Conservation (phyloP, 2,888 invertebrate genomes). For the Tenthredo amoena region DNA sequence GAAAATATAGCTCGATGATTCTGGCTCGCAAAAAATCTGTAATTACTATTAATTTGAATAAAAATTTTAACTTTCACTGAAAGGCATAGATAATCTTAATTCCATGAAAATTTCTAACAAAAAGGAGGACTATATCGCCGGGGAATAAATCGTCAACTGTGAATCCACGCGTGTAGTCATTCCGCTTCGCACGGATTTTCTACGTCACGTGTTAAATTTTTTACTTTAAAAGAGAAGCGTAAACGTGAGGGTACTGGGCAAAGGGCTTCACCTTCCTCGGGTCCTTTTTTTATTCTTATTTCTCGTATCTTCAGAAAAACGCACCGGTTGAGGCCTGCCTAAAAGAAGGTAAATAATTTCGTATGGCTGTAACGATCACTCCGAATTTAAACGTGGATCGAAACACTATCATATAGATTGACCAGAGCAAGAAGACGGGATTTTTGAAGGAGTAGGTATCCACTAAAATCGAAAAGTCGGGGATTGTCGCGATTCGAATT, state of each 20-base stretch:
- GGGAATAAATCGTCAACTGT: constrained; percentile 16
- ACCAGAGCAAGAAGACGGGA: background rate
- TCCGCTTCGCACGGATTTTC: constrained; percentile 23
- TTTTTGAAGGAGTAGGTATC: background rate
- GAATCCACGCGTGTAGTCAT: constrained; percentile 19
- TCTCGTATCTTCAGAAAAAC: background rate
- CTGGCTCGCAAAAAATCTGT: background rate
- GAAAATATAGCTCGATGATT: background rate
- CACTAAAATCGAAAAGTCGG: constrained; percentile 16
- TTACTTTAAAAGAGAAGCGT: constrained; percentile 8
- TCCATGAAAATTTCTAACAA: background rate
- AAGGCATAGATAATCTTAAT: background rate
- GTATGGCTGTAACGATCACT: background rate
- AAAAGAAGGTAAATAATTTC: constrained; percentile 2
- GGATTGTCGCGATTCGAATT: constrained; percentile 69
- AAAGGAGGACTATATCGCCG: background rate
- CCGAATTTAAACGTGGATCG: background rate
- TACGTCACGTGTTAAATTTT: constrained; percentile 20
- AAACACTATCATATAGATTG: background rate
- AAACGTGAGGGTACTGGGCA: constrained; percentile 20
- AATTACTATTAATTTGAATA: background rate
- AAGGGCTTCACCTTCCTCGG: background rate
- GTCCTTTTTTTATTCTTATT: background rate
- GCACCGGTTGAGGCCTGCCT: background rate
- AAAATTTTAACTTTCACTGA: background rate